Evolutionary conservation across 1,140 invertebrate species (phyloP).

Genomic region (Anastrepha obliqua): DNA sequence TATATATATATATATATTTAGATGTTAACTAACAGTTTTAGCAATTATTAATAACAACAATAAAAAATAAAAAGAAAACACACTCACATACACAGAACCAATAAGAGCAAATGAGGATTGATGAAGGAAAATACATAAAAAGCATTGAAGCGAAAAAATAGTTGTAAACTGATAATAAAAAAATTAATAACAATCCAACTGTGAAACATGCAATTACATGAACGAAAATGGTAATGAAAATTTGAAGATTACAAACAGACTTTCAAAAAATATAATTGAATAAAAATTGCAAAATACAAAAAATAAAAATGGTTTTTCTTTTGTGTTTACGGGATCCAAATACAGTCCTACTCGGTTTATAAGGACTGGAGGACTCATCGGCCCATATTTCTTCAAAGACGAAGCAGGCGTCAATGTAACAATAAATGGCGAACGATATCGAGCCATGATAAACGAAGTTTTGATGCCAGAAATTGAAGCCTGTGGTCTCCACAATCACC

Average conservation of each 20-base stretch:
- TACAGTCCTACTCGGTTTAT: no score
- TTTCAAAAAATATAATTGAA: constrained; percentile 31
- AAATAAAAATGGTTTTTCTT: not conserved
- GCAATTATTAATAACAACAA: constrained; percentile 51
- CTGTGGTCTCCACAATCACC: no score
- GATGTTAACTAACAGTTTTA: constrained; percentile 35
- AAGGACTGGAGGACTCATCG: no score
- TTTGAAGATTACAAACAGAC: constrained; percentile 32
- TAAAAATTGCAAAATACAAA: constrained; percentile 40
- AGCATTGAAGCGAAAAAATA: constrained; percentile 12
- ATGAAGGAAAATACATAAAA: constrained; percentile 27
- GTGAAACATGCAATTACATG: constrained; percentile 33
- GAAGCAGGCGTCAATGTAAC: no score
- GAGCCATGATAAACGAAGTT: no score
- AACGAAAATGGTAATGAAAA: constrained; percentile 10
- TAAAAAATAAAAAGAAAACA: constrained; percentile 35
- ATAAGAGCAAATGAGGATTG: constrained; percentile 21
- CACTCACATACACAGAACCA: constrained; percentile 38
- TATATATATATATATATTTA: constrained; percentile 53
- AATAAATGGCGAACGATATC: no score
- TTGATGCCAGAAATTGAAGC: no score
- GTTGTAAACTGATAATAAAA: constrained; percentile 25
- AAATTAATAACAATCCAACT: constrained; percentile 50
- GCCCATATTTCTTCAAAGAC: no score
- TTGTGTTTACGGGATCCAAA: no score